These are phyloP conservation scores for Graptemys geographica DNA, from an alignment of 2,797 vertebrate genomes.

Conservation along the genomic window DNA sequence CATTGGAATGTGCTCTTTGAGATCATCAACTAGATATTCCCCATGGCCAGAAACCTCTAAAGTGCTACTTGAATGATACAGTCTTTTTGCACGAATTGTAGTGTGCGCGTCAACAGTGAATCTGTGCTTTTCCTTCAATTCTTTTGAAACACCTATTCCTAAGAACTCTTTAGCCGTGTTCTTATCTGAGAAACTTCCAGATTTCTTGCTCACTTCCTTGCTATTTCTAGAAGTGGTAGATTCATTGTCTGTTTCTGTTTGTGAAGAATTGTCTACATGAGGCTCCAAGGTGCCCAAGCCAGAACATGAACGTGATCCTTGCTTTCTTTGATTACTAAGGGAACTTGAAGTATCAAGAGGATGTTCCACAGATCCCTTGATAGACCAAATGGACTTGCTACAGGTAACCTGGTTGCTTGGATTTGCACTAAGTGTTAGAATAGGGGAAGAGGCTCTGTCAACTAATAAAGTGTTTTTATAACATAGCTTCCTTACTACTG, in stretches of 20 bases:
- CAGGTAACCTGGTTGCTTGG: conserved; percentile 57
- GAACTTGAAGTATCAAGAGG: conserved; percentile 21
- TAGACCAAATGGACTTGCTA: conserved; percentile 38
- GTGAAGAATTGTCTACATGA: conserved; percentile 63
- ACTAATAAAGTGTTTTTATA: conserved; percentile 79
- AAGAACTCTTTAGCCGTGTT: conserved; percentile 16
- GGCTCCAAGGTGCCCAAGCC: conserved; percentile 5
- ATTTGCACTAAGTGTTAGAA: conserved; percentile 87
- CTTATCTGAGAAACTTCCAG: background rate
- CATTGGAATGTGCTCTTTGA: conserved; percentile 7
- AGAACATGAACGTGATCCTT: background rate
- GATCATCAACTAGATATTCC: conserved; percentile 12
- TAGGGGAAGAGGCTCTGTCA: conserved; percentile 95
- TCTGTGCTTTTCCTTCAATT: background rate
- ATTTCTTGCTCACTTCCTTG: conserved; percentile 11
- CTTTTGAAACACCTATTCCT: conserved; percentile 5
- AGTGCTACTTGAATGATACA: conserved; percentile 73
- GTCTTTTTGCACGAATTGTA: conserved; percentile 41
- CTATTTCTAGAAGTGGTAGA: conserved; percentile 12
- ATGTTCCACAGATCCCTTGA: conserved; percentile 32
- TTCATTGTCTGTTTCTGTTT: conserved; percentile 72
- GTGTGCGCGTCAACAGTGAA: conserved; percentile 48
- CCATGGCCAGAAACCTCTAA: conserved; percentile 66
- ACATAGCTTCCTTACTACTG: conserved; percentile 61
- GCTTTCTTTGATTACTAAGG: conserved; percentile 44